Evolutionary conservation across 2,113 vertebrate species (phyloP).

Genomic region (Hydrolagus affinis): DNA sequence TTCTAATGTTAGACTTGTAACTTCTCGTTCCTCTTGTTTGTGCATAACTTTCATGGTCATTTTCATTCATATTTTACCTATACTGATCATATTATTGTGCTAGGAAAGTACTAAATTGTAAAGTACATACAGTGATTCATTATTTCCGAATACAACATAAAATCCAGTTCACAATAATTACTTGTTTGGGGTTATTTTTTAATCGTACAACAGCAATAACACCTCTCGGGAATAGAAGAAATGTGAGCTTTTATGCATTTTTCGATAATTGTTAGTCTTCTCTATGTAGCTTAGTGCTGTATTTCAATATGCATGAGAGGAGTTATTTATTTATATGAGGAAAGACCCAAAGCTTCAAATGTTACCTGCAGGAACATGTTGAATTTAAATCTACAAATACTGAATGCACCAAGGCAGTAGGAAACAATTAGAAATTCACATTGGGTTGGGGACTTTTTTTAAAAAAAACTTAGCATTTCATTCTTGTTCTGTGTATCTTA

Average conservation of each 20-base stretch:
- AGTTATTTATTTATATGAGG: too few relatives aligned
- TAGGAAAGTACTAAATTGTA: not conserved
- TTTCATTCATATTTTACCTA: slow-evolving; percentile 1
- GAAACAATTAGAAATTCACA: too few relatives aligned
- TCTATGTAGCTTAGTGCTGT: not conserved
- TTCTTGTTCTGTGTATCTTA: too few relatives aligned
- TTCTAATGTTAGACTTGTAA: not conserved
- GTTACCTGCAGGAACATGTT: too few relatives aligned
- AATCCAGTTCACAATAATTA: slow-evolving; percentile 6
- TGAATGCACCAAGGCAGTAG: too few relatives aligned
- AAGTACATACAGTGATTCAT: not conserved
- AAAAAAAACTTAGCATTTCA: too few relatives aligned
- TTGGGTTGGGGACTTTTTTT: too few relatives aligned
- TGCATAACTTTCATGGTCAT: not conserved
- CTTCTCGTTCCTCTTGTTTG: not conserved
- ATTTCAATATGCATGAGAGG: too few relatives aligned
- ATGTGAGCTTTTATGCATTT: too few relatives aligned
- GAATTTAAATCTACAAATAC: too few relatives aligned
- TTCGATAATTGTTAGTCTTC: not conserved
- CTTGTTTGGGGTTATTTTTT: not conserved
- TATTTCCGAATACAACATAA: not conserved
- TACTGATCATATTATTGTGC: not conserved
- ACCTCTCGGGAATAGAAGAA: not conserved
- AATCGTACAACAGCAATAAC: not conserved
- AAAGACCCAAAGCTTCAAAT: too few relatives aligned